A percentile compares a stretch with the other conserved stretches of the same genome.
phyloP scores from a whole-genome alignment of 2,797 vertebrate genomes.

The Pipistrellus pygmaeus region DNA sequence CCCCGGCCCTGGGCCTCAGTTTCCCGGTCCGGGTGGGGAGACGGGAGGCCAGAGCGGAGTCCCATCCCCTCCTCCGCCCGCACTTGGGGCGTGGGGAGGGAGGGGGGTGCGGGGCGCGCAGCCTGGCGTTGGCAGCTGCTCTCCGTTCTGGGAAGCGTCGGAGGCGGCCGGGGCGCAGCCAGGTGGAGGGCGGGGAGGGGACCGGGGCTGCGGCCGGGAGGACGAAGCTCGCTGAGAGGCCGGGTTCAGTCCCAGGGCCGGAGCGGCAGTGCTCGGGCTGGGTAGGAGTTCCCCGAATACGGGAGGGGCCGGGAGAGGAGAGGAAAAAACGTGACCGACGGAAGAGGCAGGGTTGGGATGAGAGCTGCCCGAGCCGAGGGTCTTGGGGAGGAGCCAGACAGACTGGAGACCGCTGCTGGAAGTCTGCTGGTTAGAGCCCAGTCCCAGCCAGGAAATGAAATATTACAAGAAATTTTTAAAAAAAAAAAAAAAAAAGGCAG shows the following conservation, averaged over 20 bases:
- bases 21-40: slow-evolving; percentile 31
- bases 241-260: not conserved
- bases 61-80: not conserved
- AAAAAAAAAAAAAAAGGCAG: slow-evolving; percentile 76
- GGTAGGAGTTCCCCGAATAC: slow-evolving; percentile 13
- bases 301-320: slow-evolving; percentile 35
- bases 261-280: not conserved
- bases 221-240: not conserved
- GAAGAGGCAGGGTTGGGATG: slow-evolving; percentile 58
- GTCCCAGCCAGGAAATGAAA: slow-evolving; percentile 49
- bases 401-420: not conserved
- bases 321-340: slow-evolving; percentile 64
- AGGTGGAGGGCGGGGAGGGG: slow-evolving; percentile 61
- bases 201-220: not conserved
- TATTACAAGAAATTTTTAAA: slow-evolving; percentile 51
- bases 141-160: slow-evolving; percentile 52
- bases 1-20: slow-evolving; percentile 52
- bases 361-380: slow-evolving; percentile 26
- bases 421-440: slow-evolving; percentile 61
- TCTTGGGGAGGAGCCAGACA: slow-evolving; percentile 26
- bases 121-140: slow-evolving; percentile 58
- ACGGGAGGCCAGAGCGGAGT: not conserved
- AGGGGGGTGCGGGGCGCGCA: not conserved
- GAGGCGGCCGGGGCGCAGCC: slow-evolving; percentile 21
- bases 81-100: not conserved